Percentiles rank a stretch among this genome's conserved stretches.
Evolutionary conservation across 2,113 vertebrate species (phyloP).

Genomic region (Hippopotamus amphibius): DNA sequence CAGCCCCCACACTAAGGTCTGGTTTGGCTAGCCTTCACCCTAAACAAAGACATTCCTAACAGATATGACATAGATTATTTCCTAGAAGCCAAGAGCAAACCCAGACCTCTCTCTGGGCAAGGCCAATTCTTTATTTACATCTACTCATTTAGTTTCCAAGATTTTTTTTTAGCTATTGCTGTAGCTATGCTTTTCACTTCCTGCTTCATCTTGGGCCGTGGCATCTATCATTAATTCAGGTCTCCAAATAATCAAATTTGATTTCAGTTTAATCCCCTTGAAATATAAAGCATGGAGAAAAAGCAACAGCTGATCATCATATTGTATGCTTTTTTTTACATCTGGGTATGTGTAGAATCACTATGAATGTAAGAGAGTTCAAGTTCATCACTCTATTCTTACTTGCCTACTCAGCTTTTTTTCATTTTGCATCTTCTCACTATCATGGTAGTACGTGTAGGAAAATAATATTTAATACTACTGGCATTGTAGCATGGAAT

Average conservation of each 20-base stretch:
- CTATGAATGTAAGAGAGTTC: neutral
- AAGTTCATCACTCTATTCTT: neutral
- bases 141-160: neutral
- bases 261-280: neutral
- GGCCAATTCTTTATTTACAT: neutral
- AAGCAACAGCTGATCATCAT: neutral
- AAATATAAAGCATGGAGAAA: neutral
- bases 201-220: neutral
- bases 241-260: neutral
- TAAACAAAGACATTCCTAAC: neutral
- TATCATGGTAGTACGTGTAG: neutral
- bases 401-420: neutral
- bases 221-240: neutral
- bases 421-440: neutral
- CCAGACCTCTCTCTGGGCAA: neutral
- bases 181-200: neutral
- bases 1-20: neutral
- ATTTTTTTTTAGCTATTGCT: neutral
- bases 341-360: neutral
- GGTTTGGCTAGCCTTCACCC: accelerated
- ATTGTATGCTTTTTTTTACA: neutral
- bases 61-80: neutral
- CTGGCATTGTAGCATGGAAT: neutral
- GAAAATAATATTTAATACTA: neutral
- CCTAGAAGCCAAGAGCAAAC: neutral